Evolutionary conservation across 2,797 vertebrate species (phyloP).

Genomic region (Tenualosa ilisha): DNA sequence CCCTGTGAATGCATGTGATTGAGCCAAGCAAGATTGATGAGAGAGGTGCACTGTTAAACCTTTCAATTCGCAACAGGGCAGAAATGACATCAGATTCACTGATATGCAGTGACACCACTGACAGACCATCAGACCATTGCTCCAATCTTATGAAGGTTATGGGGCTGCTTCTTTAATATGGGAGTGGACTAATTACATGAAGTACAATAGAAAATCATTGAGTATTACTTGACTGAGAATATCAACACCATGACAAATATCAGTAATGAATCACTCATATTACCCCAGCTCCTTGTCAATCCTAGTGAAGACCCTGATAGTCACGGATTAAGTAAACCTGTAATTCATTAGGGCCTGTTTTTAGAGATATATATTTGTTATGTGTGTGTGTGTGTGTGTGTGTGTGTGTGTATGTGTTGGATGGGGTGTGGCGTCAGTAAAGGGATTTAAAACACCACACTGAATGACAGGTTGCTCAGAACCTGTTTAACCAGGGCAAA

Average conservation of each 20-base stretch:
- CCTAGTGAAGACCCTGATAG: not conserved
- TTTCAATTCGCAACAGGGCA: not conserved
- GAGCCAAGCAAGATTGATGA: not conserved
- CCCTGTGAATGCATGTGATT: slow-evolving; percentile 9
- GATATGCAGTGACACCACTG: not conserved
- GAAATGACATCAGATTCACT: not conserved
- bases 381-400: not conserved
- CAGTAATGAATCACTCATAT: no score
- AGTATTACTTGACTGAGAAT: no score
- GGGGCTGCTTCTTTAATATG: no score
- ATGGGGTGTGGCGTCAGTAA: not conserved
- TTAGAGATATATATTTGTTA: not conserved
- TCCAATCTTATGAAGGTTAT: not conserved
- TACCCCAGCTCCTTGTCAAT: not conserved
- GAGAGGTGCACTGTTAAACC: not conserved
- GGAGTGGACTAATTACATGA: no score
- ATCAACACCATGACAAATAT: no score
- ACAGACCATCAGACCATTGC: not conserved
- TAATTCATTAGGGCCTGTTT: not conserved
- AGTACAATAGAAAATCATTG: no score
- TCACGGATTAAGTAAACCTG: no score
- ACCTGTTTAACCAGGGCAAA: not conserved
- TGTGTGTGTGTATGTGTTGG: not conserved
- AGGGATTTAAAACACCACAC: no score
- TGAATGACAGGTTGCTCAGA: not conserved